Evolutionary conservation across 2,797 vertebrate genomes (phyloP).

Genomic region (Parauchenoglanis punctatus): DNA sequence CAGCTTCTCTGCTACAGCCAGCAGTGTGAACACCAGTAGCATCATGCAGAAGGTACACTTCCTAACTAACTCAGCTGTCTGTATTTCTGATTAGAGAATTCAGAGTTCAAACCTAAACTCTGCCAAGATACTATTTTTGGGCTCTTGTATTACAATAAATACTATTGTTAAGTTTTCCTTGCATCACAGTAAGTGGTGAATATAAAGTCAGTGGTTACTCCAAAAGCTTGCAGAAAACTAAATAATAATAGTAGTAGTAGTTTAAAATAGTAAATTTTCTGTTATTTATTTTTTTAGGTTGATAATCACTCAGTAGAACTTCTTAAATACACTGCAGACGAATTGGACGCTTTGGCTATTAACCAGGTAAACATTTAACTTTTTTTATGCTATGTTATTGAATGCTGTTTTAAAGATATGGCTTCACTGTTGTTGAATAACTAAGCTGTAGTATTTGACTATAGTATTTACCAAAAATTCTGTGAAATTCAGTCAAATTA

Average conservation of each 20-base stretch:
- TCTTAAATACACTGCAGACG: conserved; percentile 67
- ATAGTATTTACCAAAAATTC: no score
- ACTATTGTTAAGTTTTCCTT: neutral
- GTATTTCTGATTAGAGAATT: neutral
- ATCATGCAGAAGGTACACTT: conserved; percentile 71
- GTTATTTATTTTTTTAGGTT: conserved; percentile 66
- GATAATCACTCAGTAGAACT: conserved; percentile 64
- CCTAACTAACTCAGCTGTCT: neutral
- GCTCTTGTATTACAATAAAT: neutral
- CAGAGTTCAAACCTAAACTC: neutral
- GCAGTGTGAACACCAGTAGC: conserved; percentile 61
- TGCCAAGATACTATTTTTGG: neutral
- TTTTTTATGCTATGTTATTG: neutral
- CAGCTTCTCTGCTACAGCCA: conserved; percentile 44
- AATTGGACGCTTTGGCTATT: conserved; percentile 60
- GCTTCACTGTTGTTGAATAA: neutral
- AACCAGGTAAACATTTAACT: conserved; percentile 64
- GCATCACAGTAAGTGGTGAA: neutral
- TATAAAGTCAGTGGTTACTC: neutral
- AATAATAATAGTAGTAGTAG: no score
- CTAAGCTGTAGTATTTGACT: neutral
- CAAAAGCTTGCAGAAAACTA: neutral
- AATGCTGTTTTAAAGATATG: neutral
- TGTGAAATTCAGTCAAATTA: neutral
- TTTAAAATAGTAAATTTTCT: neutral